Base-by-base conservation (phyloP, 2,113 vertebrate species). In the mouse (Mus musculus) region DNA sequence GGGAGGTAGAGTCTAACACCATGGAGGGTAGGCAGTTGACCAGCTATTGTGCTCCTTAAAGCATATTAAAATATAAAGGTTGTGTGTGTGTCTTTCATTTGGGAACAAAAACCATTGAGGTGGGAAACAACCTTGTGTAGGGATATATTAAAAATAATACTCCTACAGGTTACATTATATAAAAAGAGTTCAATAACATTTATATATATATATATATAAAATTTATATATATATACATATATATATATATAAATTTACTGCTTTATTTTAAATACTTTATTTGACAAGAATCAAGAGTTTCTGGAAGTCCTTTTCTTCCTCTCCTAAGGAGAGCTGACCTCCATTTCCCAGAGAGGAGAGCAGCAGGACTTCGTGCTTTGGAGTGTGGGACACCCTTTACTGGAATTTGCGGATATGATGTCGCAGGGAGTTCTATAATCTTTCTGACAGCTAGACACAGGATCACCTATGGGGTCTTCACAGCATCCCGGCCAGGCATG, bases 371-470 rank as follows among this genome's bases (percentile, higher is more conserved):
- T 20, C 16, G 52, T 33, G 76, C 5, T 28, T 42, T 78, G 61
- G 76, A 67, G 16, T 61, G 28, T 72, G 80, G 54, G 88, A 80
- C 16, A 90, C n/a, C 72, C 59, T 33, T 76, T 30, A 86, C 46
- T 73, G 54, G 36, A 52, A 54, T 76, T 75, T 80, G 67, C 20
- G 80, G 93, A 91, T 82, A 22, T 3, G n/a, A 46, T 42, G 22
- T 24, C 54, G 5, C 42, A 24, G 59, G 28, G 6, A 46, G 14
- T 49, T 39, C 54, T 54, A 52, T 2, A 30, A 49, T 65, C 46
- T 96, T 30, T 33, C 28, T 52, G 71, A 93, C 33, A 93, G 78
- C 80, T 72, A 81, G 7, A 94, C 90, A 72, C 72, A 78, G 39
- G 13, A 28, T 19, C 7, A 69, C 36, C 81, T 46, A 8, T 30